Conservation (phyloP, 2,888 invertebrate genomes). For the Lymantria dispar region DNA sequence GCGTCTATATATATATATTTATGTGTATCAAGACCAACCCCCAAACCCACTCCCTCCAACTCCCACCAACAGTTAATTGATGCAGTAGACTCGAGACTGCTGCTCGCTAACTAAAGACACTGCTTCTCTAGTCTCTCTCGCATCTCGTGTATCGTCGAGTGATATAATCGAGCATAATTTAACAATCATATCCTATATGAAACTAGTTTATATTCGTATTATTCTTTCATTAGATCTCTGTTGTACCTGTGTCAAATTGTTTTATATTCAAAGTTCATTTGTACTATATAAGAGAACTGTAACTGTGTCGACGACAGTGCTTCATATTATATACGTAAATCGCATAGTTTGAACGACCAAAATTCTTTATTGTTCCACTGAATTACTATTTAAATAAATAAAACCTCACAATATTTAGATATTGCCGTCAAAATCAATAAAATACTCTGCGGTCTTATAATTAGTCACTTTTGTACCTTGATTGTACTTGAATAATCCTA, state of each 20-base stretch:
- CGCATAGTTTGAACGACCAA: constrained; percentile 69
- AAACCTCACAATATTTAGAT: constrained; percentile 62
- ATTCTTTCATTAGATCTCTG: constrained; percentile 82
- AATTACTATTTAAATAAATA: constrained; percentile 33
- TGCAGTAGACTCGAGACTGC: constrained; percentile 76
- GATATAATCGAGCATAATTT: constrained; percentile 69
- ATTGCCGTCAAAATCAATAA: constrained; percentile 54
- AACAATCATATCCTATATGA: constrained; percentile 77
- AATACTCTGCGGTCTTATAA: constrained; percentile 77
- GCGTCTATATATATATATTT: constrained; percentile 50
- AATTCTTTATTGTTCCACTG: constrained; percentile 58
- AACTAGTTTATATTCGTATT: constrained; percentile 79
- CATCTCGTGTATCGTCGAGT: constrained; percentile 71
- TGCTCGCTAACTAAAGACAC: constrained; percentile 68
- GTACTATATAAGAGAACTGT: constrained; percentile 65
- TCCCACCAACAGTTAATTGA: constrained; percentile 76
- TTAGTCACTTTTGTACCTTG: constrained; percentile 82
- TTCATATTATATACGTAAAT: constrained; percentile 60
- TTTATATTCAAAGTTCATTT: constrained; percentile 72
- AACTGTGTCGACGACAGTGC: constrained; percentile 62
- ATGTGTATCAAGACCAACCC: constrained; percentile 61
- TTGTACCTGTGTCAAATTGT: constrained; percentile 80
- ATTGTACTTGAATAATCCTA: constrained; percentile 76
- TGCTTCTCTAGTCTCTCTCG: constrained; percentile 80
- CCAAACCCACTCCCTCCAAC: constrained; percentile 30